phyloP scores from a whole-genome alignment of 30 jellyfish, hydroid and myxozoan species.

The Aurelia aurita complex sp. Pacific region DNA sequence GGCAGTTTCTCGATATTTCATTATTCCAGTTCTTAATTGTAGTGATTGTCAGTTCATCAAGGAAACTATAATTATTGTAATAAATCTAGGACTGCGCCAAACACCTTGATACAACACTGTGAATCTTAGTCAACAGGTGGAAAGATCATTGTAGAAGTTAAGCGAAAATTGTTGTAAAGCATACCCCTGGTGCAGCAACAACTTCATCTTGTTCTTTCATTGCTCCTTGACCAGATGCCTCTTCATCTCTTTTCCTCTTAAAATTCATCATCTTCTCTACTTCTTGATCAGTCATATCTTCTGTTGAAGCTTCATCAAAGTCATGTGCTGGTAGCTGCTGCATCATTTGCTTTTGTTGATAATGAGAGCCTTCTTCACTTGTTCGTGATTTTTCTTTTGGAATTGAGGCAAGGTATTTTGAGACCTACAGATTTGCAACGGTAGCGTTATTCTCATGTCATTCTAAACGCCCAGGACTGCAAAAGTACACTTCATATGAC shows the following conservation, averaged over 20 bases:
- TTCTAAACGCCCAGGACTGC: no score
- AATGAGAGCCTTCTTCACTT: conserved; percentile 66
- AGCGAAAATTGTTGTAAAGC: no score
- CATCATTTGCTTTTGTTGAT: conserved; percentile 67
- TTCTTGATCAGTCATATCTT: conserved; percentile 74
- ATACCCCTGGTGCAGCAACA: conserved; percentile 61
- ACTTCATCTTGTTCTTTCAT: conserved; percentile 64
- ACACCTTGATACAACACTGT: no score
- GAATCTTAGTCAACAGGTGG: no score
- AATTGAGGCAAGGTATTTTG: conserved; percentile 73
- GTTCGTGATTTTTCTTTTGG: conserved; percentile 85
- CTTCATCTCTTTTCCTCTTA: conserved; percentile 79
- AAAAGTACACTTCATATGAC: no score
- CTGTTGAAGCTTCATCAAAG: conserved; percentile 62
- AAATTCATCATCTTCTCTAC: conserved; percentile 63
- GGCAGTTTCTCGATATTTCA: no score
- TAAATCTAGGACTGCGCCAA: no score
- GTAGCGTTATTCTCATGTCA: no score
- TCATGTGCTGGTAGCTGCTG: conserved; percentile 95
- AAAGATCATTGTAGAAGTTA: no score
- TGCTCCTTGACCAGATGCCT: conserved; percentile 92
- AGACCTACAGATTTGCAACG: conserved; percentile 35
- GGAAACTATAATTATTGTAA: no score
- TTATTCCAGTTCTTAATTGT: no score
- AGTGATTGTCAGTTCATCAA: no score